Percentiles rank a stretch among this genome's conserved stretches.
Conservation (phyloP, 2,888 invertebrate species). For the Caenorhabditis sp. region DNA sequence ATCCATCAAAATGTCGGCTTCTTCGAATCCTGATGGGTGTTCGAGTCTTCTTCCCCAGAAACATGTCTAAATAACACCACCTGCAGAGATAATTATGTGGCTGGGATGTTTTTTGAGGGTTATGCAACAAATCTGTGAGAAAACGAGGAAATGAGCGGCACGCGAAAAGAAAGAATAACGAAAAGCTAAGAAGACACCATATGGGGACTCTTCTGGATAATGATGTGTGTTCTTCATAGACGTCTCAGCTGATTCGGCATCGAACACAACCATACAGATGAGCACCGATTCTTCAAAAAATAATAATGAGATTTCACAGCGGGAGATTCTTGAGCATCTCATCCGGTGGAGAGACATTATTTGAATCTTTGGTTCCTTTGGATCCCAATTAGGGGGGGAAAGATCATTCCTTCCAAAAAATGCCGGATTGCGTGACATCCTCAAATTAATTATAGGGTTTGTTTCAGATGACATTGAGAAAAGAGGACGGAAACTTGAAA, state of each 20-base stretch:
- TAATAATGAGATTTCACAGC: conserved; percentile 50
- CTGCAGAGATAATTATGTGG: conserved; percentile 46
- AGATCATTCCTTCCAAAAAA: conserved; percentile 6
- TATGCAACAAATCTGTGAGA: conserved; percentile 35
- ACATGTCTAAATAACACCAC: conserved; percentile 4
- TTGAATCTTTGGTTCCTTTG: conserved; percentile 11
- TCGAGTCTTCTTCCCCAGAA: background rate
- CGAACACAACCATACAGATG: conserved; percentile 41
- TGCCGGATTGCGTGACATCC: conserved; percentile 47
- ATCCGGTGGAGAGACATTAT: conserved; percentile 9
- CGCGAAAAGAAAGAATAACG: conserved; percentile 41
- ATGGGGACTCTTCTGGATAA: conserved; percentile 47
- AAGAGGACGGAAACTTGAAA: conserved; percentile 18
- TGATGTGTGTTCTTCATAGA: conserved; percentile 51
- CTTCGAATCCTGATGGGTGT: conserved; percentile 13
- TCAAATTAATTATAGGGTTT: conserved; percentile 37
- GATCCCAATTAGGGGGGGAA: conserved; percentile 12
- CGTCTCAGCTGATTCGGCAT: conserved; percentile 44
- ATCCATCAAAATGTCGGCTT: conserved; percentile 61
- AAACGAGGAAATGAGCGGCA: conserved; percentile 10
- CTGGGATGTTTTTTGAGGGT: background rate
- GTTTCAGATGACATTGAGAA: conserved; percentile 56
- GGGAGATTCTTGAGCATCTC: conserved; percentile 41
- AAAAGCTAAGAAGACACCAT: conserved; percentile 60
- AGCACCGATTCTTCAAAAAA: conserved; percentile 59